Base-by-base conservation (phyloP, 2,113 vertebrate genomes). In the Spea bombifrons region DNA sequence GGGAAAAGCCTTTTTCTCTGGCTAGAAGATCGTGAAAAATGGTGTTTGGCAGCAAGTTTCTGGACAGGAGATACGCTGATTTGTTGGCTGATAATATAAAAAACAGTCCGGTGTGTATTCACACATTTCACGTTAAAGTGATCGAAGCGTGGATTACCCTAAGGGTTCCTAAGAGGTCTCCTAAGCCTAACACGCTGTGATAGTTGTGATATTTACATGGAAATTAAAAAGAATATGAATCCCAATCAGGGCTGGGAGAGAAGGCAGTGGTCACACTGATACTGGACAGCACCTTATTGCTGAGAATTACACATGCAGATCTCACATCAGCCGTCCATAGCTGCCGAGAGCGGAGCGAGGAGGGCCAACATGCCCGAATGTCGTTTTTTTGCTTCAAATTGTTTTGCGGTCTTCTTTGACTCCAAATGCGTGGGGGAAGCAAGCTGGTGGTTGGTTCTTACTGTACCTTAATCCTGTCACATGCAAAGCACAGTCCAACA, bases 281-380 rank as follows among this genome's bases (percentile, higher is more conserved):
- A 48, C 3, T 17, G 30, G 53, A 71, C n/a, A 9, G 16, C 48
- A 55, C 17, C 10, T 80, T 80, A 80, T 80, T 80, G 77, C 77
- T 66, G 70, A 67, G 70, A 57, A 66, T 72, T 55, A 12, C 8
- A 78, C 30, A 53, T 10, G 46, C 67, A n/a, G 59, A 47, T 43
- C 5, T 9, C n/a, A 9, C n/a, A 16, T 64, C 9, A 59, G 55
- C 55, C 10, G 12, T 1, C 9, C 55, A 59, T 9, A 59, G 55
- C 55, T 59, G 55, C 55, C 15, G 55, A 13, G 10, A 59, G 10
- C 30, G 30, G 30, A 30, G 30, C 2, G 30, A 30, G 30, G 30
- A 1, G 30, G 30, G 30, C 4, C 55, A 59, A 59, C 4, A 1
- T 2, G 1, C 15, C 15, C 50, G 10, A 12, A 59, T 59, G 55